phyloP scores from a whole-genome alignment of 2,797 vertebrate genomes.

The Avahi laniger region DNA sequence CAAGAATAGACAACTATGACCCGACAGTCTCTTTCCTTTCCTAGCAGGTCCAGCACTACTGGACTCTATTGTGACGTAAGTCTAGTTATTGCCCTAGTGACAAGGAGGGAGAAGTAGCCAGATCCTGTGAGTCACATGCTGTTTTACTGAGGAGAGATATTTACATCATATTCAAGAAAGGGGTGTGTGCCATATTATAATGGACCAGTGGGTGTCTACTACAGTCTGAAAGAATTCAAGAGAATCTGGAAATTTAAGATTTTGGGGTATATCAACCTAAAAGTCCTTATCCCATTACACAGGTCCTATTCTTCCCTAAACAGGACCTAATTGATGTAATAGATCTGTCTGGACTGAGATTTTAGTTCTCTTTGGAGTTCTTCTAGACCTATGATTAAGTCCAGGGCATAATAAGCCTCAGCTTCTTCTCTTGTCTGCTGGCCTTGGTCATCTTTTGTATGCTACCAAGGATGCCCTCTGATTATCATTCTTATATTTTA shows the following conservation, averaged over 20 bases:
- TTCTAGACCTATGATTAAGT: background rate
- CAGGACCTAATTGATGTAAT: background rate
- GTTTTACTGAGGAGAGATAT: background rate
- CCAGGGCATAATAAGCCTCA: background rate
- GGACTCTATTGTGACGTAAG: background rate
- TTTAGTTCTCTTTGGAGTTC: background rate
- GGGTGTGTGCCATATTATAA: background rate
- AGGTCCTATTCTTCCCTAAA: background rate
- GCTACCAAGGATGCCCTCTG: background rate
- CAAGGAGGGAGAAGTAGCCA: background rate
- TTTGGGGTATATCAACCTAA: background rate
- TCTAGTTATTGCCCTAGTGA: background rate
- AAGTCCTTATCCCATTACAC: background rate
- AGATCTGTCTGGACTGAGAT: background rate
- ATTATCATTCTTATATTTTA: background rate
- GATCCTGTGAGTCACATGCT: background rate
- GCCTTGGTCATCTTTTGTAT: background rate
- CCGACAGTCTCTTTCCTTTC: background rate
- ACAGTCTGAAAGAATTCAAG: background rate
- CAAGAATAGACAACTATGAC: no score
- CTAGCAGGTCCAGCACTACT: background rate
- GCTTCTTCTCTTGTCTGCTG: background rate
- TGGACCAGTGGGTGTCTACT: background rate
- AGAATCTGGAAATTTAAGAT: background rate
- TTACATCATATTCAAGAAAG: background rate